Evolutionary conservation across 2,888 invertebrate species (phyloP), one percentile per base, ranked within the genome.

Genomic region (Drosophila maculinotata): DNA sequence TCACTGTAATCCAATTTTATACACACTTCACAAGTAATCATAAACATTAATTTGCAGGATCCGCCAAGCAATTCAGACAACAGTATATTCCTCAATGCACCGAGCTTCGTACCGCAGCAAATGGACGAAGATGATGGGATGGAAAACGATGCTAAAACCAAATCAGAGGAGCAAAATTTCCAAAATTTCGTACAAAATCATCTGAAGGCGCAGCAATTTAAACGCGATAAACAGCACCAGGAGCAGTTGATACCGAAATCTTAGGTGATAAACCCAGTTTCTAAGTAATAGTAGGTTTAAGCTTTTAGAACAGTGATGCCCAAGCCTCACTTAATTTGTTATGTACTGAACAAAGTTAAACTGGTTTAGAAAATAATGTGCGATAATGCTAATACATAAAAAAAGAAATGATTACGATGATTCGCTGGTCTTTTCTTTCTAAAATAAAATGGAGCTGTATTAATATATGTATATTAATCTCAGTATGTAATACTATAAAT

Each of bases 101-200:
- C 60, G 1, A 60, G 17, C 5, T 10, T 62, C 3, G 60, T 62
- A 49, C 60, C 60, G 1, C 14, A 39, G 33, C 41, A 48, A 60
- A 36, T 25, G 23, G 49, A 49, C 17, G 35, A 17, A 0, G 28
- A 17, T 12, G 48, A 33, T 14, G 60, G 30, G 20, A 9, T 20
- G 9, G 92, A 90, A 15, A 33, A 26, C 3, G 90, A 91, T 49
- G 42, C 66, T n/a, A 90, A 89, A 57, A 88, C 84, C 15, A 76
- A 82, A 20, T 17, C 71, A 0, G 91, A 92, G 52, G 92, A 92
- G 6, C 81, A 89, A 28, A 90, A 91, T 69, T 92, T 92, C 35
- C 89, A 89, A 44, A 84, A 87, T 51, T 91, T 90, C 59, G 75
- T 92, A 1, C 77, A 86, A 28, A 82, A 82, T 28, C 90, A 83